A percentile compares a stretch with the other conserved stretches of the same genome.
phyloP scores from a whole-genome alignment of 1,140 invertebrate species.

The Apis dorsata region DNA sequence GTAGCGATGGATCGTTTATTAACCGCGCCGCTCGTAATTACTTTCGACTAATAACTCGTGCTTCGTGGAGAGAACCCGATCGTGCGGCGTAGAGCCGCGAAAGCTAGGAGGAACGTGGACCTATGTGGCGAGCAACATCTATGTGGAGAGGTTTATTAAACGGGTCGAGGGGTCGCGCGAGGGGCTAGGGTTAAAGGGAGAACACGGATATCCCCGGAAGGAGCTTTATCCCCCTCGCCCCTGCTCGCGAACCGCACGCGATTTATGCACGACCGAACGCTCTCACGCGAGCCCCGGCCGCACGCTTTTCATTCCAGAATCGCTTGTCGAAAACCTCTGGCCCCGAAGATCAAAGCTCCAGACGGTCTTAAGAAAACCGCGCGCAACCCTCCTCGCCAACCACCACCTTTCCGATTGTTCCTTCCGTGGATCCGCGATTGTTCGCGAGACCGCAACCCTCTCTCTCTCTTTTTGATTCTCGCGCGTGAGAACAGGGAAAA shows the following conservation, averaged over 20 bases:
- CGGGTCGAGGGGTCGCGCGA: slow-evolving; percentile 18
- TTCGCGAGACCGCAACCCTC: slow-evolving; percentile 1
- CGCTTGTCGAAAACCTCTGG: slow-evolving; percentile 42
- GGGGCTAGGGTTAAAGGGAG: slow-evolving; percentile 45
- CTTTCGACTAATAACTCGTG: slow-evolving; percentile 52
- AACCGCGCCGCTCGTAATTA: slow-evolving; percentile 48
- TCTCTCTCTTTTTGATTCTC: not conserved
- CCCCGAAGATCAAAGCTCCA: slow-evolving; percentile 54
- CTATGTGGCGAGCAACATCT: slow-evolving; percentile 21
- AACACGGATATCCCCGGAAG: slow-evolving; percentile 12
- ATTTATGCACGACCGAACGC: slow-evolving; percentile 46
- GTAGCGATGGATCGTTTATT: slow-evolving; percentile 44
- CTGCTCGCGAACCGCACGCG: slow-evolving; percentile 36
- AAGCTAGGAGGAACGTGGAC: slow-evolving; percentile 6
- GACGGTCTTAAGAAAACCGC: slow-evolving; percentile 20
- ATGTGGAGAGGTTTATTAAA: slow-evolving; percentile 55
- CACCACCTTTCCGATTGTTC: not conserved
- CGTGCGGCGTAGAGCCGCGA: not conserved
- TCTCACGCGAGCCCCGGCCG: slow-evolving; percentile 26
- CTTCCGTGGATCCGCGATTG: slow-evolving; percentile 20
- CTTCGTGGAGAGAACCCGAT: not conserved
- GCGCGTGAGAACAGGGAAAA: not conserved
- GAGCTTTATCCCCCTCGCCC: slow-evolving; percentile 32
- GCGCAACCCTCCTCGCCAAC: not conserved
- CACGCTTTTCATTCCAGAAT: slow-evolving; percentile 11